phyloP scores from a whole-genome alignment of 2,888 invertebrate species.

The Sclerodermus sp. region DNA sequence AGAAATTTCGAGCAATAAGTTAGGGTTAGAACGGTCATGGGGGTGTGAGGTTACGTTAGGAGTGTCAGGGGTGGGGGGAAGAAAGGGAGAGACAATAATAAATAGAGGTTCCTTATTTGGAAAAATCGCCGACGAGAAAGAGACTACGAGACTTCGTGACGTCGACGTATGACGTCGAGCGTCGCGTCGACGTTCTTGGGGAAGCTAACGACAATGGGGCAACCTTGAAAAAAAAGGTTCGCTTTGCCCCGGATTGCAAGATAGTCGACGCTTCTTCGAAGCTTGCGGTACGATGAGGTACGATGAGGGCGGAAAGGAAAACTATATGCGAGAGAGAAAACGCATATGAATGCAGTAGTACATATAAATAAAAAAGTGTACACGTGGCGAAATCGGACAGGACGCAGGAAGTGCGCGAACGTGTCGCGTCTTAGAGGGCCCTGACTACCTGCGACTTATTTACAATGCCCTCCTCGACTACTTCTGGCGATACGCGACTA shows the following conservation, averaged over 20 bases:
- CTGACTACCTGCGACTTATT: conserved; percentile 29
- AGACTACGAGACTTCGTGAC: conserved; percentile 10
- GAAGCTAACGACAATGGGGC: too few relatives aligned
- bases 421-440: conserved; percentile 22
- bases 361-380: conserved; percentile 24
- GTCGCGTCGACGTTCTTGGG: conserved; percentile 6
- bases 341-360: conserved; percentile 11
- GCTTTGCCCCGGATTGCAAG: too few relatives aligned
- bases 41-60: neutral
- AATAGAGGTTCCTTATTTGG: conserved; percentile 8
- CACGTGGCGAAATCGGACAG: conserved; percentile 16
- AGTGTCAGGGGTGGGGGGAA: neutral
- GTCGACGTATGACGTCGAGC: conserved; percentile 16
- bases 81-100: conserved; percentile 13
- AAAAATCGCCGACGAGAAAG: conserved; percentile 11
- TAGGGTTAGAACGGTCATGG: conserved; percentile 42
- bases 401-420: conserved; percentile 11
- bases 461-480: conserved; percentile 31
- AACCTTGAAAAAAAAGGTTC: too few relatives aligned
- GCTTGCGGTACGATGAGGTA: conserved; percentile 16
- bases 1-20: conserved; percentile 48
- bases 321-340: conserved; percentile 4
- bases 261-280: too few relatives aligned
- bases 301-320: conserved; percentile 19
- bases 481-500: neutral